Conservation (phyloP, 2,113 vertebrate species). For the Protobothrops mucrosquamatus region DNA sequence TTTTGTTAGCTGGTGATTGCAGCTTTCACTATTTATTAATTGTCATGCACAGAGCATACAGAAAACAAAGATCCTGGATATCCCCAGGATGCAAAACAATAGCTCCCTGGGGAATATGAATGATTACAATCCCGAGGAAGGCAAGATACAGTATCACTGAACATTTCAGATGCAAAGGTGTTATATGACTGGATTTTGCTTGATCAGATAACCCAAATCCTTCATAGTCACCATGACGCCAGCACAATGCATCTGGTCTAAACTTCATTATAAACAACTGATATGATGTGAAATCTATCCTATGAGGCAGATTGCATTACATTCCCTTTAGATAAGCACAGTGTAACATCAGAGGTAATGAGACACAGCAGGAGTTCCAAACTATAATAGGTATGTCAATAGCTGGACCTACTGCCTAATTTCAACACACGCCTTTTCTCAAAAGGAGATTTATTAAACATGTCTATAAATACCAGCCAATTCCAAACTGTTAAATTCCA, state of each 20-base stretch:
- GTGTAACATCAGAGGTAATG: constrained; percentile 11
- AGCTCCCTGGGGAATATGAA: constrained; percentile 1
- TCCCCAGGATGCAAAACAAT: neutral
- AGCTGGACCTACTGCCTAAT: neutral
- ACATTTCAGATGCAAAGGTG: constrained; percentile 2
- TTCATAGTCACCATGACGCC: constrained; percentile 25
- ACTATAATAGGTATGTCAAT: constrained; percentile 28
- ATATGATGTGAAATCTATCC: constrained; percentile 14
- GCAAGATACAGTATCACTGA: constrained; percentile 19
- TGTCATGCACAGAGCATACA: neutral
- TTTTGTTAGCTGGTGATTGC: neutral
- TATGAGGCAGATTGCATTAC: constrained; percentile 18
- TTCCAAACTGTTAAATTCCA: constrained; percentile 8
- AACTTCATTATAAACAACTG: constrained; percentile 13
- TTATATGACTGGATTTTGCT: constrained; percentile 10
- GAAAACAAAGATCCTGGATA: constrained; percentile 2
- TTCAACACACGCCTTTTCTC: constrained; percentile 23
- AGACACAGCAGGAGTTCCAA: constrained; percentile 10
- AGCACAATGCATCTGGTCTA: constrained; percentile 16
- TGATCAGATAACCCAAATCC: constrained; percentile 11
- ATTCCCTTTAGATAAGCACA: constrained; percentile 31
- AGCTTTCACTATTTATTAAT: constrained; percentile 8
- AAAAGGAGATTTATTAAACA: neutral
- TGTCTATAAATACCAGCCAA: constrained; percentile 26
- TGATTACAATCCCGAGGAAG: neutral